Conservation (phyloP, 2,113 vertebrate genomes). For the Uria aalge region DNA sequence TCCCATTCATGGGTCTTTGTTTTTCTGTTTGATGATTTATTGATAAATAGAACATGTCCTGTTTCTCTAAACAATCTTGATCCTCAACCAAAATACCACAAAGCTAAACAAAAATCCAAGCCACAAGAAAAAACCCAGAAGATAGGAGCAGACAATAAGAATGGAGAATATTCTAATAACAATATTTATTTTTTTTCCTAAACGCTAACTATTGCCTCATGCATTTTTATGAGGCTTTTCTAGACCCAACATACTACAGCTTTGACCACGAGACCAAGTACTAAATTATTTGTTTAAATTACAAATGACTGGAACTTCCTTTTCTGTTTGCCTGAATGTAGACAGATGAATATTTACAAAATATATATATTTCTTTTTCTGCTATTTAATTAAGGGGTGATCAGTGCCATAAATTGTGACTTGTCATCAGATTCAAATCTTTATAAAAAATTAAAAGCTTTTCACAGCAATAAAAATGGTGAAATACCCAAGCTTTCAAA, state of each 20-base stretch:
- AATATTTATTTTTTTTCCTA: neutral
- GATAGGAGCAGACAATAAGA: neutral
- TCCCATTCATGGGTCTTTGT: neutral
- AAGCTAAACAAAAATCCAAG: neutral
- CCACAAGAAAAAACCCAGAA: neutral
- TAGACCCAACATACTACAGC: neutral
- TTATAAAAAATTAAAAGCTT: neutral
- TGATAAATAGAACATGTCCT: constrained; percentile 16
- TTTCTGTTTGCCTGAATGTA: neutral
- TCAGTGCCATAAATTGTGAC: neutral
- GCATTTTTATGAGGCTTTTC: neutral
- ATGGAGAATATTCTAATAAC: neutral
- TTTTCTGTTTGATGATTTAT: constrained; percentile 57
- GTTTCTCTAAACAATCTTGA: neutral
- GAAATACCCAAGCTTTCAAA: constrained; percentile 36
- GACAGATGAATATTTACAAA: neutral
- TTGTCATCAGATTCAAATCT: neutral
- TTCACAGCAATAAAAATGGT: neutral
- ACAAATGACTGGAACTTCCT: neutral
- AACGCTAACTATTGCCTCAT: rapidly evolving
- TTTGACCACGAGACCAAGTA: neutral
- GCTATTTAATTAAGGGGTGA: neutral
- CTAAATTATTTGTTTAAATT: neutral
- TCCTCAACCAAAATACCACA: neutral
- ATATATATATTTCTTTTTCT: neutral